Evolutionary conservation across 2,113 vertebrate genomes (phyloP), one percentile per base, ranked within the genome.

Genomic region (Scolopax mira): DNA sequence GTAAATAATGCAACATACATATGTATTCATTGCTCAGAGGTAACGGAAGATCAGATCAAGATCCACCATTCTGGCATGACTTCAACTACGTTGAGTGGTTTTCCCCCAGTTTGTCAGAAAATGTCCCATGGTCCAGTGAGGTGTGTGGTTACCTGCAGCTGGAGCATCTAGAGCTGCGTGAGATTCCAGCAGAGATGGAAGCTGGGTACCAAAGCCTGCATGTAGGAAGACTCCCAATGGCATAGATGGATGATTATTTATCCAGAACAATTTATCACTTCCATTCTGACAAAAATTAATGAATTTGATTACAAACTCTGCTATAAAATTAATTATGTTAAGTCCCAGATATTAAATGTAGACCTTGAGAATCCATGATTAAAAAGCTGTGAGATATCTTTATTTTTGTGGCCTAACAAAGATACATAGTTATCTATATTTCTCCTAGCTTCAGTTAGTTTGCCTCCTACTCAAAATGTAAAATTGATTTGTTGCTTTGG

Each of bases 241-340:
- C 74, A 78, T 2, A 80, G 60, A 65, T 39, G 18, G n/a, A 74
- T 71, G 42, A 74, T 74, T 88, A 80, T 80, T 94, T 86, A 96
- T 41, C 79, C 55, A 74, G 71, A 88, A 67, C 33, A 71, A 78
- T 64, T 79, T 52, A 60, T 88, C 79, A 71, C 71, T 48, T 64
- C n/a, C 65, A 67, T 64, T 92, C 42, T 44, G 65, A 90, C 7
- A 5, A 80, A 91, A 90, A 74, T 28, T 55, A 88, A 94, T 91
- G 27, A 87, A 64, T 90, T 72, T 69, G 42, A 41, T 88, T 24
- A 62, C 61, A 91, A 94, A 72, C 7, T 65, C 35, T 61, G 61
- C 49, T 73, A 35, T 70, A 41, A 93, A 92, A 93, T 95, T 88
- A 95, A 80, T 94, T 70, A 62, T 62, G 31, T 39, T 51, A 88